These are phyloP conservation scores for Pterocles burchelli DNA, from an alignment of 2,113 vertebrate species.

Conservation along the genomic window DNA sequence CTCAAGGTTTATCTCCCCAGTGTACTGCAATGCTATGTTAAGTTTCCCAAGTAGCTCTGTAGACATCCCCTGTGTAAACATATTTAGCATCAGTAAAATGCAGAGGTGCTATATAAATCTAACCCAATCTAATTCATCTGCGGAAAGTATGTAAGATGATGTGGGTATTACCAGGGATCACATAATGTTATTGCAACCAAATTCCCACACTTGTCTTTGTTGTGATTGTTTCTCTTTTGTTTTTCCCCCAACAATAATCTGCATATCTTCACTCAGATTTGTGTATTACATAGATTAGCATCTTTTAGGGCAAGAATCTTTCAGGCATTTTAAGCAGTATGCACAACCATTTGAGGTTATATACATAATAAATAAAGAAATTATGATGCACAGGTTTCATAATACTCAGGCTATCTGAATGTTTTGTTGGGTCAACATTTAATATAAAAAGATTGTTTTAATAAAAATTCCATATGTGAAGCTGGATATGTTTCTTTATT, in stretches of 20 bases:
- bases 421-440: not conserved
- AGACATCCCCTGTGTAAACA: not conserved
- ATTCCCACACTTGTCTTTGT: not conserved
- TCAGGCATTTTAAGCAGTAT: not conserved
- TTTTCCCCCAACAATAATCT: not conserved
- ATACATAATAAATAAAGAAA: not conserved
- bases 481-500: not conserved
- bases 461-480: not conserved
- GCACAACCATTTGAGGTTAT: not conserved
- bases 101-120: conserved; percentile 11
- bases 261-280: not conserved
- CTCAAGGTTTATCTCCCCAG: not conserved
- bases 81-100: conserved; percentile 20
- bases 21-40: not conserved
- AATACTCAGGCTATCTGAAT: not conserved
- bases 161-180: not conserved
- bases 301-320: not conserved
- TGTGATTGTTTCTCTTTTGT: not conserved
- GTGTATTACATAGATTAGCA: not conserved
- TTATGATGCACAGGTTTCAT: not conserved
- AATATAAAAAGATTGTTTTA: not conserved
- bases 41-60: conserved; percentile 3
- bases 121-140: not conserved
- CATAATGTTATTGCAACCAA: not conserved
- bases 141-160: not conserved